Evolutionary conservation across 92 coral and sea anemone species (phyloP).

Genomic region (Zoanthus sansibaricus): DNA sequence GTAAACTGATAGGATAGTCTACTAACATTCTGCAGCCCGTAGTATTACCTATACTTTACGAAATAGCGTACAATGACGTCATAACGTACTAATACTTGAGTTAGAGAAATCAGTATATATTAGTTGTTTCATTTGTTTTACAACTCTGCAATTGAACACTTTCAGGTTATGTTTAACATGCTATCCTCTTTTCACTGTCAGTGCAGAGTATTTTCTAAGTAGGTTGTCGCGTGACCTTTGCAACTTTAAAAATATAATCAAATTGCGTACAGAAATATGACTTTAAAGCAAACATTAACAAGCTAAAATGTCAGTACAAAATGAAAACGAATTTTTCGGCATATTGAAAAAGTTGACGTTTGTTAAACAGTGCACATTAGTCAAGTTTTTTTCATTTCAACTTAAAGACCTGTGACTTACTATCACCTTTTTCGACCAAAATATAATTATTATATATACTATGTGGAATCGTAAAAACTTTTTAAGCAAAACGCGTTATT

Average conservation of each 20-base stretch:
- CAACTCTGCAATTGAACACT: neutral
- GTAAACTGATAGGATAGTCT: too few species aligned
- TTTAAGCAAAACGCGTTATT: neutral
- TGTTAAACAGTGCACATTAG: neutral
- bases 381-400: slow-evolving; percentile 1
- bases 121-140: neutral
- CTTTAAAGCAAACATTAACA: neutral
- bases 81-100: too few species aligned
- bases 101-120: too few species aligned
- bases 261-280: neutral
- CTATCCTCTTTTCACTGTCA: slow-evolving; percentile 7
- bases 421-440: slow-evolving; percentile 3
- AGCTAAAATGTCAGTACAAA: neutral
- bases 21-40: neutral
- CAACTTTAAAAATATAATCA: neutral
- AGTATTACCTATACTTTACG: neutral
- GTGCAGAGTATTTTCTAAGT: neutral
- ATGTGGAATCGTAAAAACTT: neutral
- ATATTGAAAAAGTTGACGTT: slow-evolving; percentile 1
- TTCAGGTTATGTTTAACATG: neutral
- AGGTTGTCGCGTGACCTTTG: neutral
- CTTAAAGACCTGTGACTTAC: neutral
- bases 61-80: neutral
- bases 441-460: neutral
- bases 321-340: slow-evolving; percentile 7